phyloP scores from a whole-genome alignment of 2,797 vertebrate genomes.

The Ptychadena robeensis region DNA sequence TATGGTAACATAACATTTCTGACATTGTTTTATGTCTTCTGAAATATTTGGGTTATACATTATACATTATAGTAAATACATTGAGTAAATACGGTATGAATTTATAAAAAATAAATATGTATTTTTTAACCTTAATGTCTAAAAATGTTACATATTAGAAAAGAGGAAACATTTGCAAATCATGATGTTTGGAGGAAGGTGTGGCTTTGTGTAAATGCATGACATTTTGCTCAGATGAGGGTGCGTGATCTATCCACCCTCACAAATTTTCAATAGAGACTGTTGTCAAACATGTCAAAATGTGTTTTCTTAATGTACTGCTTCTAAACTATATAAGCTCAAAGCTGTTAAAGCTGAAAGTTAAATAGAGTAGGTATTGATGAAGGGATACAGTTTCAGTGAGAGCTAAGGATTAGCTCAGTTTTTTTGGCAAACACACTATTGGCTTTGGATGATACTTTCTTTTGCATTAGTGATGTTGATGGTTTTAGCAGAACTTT shows the following conservation, averaged over 20 bases:
- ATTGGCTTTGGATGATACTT: slow-evolving; percentile 2
- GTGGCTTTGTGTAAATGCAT: neutral
- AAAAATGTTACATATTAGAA: too few species aligned
- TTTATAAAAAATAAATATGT: too few species aligned
- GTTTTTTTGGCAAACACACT: neutral
- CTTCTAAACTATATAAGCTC: neutral
- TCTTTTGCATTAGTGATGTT: neutral
- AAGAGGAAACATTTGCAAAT: neutral
- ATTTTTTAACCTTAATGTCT: too few species aligned
- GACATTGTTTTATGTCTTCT: too few species aligned
- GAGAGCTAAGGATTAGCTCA: slow-evolving; percentile 4
- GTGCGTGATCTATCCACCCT: neutral
- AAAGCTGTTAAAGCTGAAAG: neutral
- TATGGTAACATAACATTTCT: too few species aligned
- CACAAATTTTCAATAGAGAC: neutral
- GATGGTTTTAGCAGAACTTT: slow-evolving; percentile 4
- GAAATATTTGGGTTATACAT: too few species aligned
- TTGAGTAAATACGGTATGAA: too few species aligned
- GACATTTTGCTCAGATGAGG: too few species aligned
- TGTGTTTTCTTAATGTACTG: neutral
- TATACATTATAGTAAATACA: too few species aligned
- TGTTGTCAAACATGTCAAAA: neutral
- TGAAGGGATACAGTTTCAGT: neutral
- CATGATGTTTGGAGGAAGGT: neutral
- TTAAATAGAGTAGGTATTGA: neutral